Conservation (phyloP, 2,797 vertebrate genomes). For the Falco concolor region DNA sequence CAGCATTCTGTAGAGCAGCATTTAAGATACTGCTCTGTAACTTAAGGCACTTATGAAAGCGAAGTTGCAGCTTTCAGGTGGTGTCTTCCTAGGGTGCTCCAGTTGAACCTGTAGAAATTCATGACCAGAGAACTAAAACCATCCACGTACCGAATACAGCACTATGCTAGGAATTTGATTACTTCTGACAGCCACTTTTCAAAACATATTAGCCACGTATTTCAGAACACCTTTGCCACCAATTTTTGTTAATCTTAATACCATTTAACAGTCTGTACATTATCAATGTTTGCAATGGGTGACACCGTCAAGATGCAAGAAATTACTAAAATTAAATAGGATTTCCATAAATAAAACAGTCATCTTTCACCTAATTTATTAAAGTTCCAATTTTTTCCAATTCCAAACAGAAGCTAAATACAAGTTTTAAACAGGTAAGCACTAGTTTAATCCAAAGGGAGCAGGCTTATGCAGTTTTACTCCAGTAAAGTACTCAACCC, state of each 20-base stretch:
- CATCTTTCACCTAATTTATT: slow-evolving; percentile 82
- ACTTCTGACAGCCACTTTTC: background rate
- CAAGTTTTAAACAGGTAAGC: slow-evolving; percentile 83
- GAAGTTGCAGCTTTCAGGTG: background rate
- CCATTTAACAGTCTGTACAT: background rate
- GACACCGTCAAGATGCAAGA: background rate
- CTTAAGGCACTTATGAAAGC: background rate
- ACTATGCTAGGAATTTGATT: background rate
- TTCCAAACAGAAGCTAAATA: slow-evolving; percentile 88
- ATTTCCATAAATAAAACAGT: slow-evolving; percentile 31
- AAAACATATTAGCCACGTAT: background rate
- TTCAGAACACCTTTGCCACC: background rate
- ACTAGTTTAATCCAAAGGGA: slow-evolving; percentile 83
- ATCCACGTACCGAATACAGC: background rate
- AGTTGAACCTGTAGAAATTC: background rate
- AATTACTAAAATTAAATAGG: background rate
- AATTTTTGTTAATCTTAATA: background rate
- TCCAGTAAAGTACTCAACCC: slow-evolving; percentile 82
- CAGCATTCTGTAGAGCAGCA: background rate
- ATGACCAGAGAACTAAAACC: background rate
- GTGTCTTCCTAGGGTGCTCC: background rate
- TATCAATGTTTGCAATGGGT: background rate
- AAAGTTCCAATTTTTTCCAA: slow-evolving; percentile 80
- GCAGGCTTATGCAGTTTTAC: slow-evolving; percentile 85
- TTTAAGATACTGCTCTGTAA: background rate